Percentiles rank a stretch among this genome's conserved stretches.
Evolutionary conservation across 53 echinoderm and acorn worm genomes (phyloP).

Genomic region (Mesocentrotus franciscanus): DNA sequence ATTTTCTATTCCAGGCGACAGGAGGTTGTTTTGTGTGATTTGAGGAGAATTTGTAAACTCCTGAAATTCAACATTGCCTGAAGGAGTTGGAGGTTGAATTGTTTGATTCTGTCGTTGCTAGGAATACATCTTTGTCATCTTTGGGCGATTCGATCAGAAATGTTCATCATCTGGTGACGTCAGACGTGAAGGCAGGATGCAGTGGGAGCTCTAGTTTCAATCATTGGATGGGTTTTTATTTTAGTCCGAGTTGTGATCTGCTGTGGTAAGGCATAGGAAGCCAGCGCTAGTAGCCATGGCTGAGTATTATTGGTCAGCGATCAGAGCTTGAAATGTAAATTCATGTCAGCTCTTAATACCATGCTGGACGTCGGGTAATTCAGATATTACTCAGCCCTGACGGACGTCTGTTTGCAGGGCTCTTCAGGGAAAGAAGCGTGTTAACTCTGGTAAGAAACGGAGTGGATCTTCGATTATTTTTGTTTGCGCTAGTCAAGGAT

Average conservation of each 20-base stretch:
- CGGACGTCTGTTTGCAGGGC: not conserved
- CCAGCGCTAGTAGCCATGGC: not conserved
- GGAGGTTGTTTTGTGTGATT: not conserved
- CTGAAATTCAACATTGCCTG: constrained; percentile 21
- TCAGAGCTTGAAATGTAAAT: constrained; percentile 9
- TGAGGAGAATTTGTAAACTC: constrained; percentile 3
- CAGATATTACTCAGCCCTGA: constrained; percentile 29
- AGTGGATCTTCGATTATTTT: not conserved
- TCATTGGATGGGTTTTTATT: constrained; percentile 43
- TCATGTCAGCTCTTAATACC: not conserved
- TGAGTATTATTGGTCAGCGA: not conserved
- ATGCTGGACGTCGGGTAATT: not conserved
- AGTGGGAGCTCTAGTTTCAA: constrained; percentile 38
- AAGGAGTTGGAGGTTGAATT: constrained; percentile 10
- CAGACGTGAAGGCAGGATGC: constrained; percentile 24
- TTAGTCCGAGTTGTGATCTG: not conserved
- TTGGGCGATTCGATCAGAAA: constrained; percentile 44
- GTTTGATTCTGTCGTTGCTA: not conserved
- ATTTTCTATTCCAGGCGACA: not conserved
- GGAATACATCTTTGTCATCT: constrained; percentile 29
- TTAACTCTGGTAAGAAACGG: not conserved
- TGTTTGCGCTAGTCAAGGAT: not conserved
- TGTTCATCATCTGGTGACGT: constrained; percentile 28
- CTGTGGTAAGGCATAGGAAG: not conserved
- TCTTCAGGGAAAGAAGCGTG: not conserved